phyloP scores from a whole-genome alignment of 2,888 invertebrate genomes.

The Netelia virgata region DNA sequence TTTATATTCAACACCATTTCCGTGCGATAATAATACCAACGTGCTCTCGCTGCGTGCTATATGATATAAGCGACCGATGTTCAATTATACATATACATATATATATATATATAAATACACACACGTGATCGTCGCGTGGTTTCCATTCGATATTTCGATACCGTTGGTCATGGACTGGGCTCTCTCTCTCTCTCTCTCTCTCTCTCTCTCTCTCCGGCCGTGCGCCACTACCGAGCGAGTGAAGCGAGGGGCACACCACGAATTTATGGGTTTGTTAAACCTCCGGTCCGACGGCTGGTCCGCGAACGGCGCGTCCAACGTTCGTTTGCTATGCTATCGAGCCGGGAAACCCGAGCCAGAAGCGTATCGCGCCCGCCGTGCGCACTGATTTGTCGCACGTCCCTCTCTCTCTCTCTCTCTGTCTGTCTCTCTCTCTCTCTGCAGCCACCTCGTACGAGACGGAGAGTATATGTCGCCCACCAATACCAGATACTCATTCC shows the following conservation, averaged over 20 bases:
- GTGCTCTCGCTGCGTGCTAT: slow-evolving; percentile 24
- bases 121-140: slow-evolving; percentile 31
- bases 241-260: slow-evolving; percentile 66
- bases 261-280: slow-evolving; percentile 76
- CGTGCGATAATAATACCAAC: slow-evolving; percentile 28
- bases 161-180: slow-evolving; percentile 31
- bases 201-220: not conserved
- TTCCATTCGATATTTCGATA: slow-evolving; percentile 62
- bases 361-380: slow-evolving; percentile 56
- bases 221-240: slow-evolving; percentile 19
- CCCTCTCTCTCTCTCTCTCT: slow-evolving; percentile 10
- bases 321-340: slow-evolving; percentile 59
- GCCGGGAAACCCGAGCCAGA: slow-evolving; percentile 61
- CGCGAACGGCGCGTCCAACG: slow-evolving; percentile 63
- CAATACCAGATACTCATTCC: slow-evolving; percentile 39
- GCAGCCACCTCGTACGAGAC: too few relatives aligned
- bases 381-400: slow-evolving; percentile 70
- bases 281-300: slow-evolving; percentile 55
- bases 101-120: slow-evolving; percentile 3
- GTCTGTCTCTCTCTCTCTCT: too few relatives aligned
- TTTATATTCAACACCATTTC: slow-evolving; percentile 45
- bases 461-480: slow-evolving; percentile 43
- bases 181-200: not conserved
- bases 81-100: not conserved
- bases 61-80: not conserved